These are phyloP conservation scores for Melipona quadrifasciata DNA, from an alignment of 1,140 invertebrate species.

Conservation along the genomic window DNA sequence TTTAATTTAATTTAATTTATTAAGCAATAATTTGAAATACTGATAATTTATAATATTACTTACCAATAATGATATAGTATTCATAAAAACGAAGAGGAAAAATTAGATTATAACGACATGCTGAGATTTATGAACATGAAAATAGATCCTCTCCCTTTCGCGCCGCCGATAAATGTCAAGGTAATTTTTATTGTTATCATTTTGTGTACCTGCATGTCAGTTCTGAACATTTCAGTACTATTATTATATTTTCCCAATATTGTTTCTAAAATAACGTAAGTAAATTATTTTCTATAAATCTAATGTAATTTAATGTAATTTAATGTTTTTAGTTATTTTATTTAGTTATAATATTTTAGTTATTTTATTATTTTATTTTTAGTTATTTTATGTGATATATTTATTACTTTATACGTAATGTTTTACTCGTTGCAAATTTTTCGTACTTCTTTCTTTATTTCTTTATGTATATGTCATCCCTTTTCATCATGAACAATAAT, in stretches of 20 bases:
- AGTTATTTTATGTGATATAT: background rate
- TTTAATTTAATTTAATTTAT: background rate
- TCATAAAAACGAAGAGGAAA: slow-evolving; percentile 84
- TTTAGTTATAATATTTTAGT: too few species aligned
- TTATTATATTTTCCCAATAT: background rate
- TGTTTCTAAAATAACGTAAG: background rate
- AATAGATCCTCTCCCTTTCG: slow-evolving; percentile 81
- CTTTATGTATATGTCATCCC: background rate
- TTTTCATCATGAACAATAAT: background rate
- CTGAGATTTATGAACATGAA: slow-evolving; percentile 84
- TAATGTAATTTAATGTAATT: too few species aligned
- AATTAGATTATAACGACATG: slow-evolving; percentile 84
- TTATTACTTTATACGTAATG: too few species aligned
- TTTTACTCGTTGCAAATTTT: too few species aligned
- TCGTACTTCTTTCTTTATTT: too few species aligned
- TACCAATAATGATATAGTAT: slow-evolving; percentile 71
- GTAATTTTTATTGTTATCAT: slow-evolving; percentile 67
- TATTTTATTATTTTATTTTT: too few species aligned
- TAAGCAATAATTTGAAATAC: background rate
- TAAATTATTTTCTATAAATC: too few species aligned
- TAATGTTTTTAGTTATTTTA: too few species aligned
- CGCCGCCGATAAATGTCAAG: slow-evolving; percentile 81
- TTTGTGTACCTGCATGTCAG: background rate
- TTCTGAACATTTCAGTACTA: background rate
- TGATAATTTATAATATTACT: slow-evolving; percentile 34